Conservation (phyloP, 2,888 invertebrate species). For the Drosophila picticornis region DNA sequence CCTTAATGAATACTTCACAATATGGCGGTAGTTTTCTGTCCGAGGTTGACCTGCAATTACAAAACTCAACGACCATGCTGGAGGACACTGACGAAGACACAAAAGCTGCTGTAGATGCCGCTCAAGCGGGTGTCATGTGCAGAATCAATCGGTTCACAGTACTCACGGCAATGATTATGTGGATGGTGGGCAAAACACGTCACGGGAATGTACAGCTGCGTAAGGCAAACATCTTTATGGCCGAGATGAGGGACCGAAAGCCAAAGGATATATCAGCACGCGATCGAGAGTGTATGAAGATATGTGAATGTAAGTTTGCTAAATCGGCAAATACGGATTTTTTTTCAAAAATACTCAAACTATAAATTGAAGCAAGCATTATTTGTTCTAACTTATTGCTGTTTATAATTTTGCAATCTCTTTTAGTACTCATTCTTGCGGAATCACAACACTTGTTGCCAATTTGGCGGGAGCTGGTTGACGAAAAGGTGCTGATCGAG, state of each 20-base stretch:
- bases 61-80: background rate
- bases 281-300: constrained; percentile 74
- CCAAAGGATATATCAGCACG: constrained; percentile 57
- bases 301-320: constrained; percentile 82
- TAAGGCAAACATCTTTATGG: constrained; percentile 73
- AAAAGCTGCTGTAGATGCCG: constrained; percentile 18
- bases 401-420: background rate
- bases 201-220: constrained; percentile 70
- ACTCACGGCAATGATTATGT: constrained; percentile 82
- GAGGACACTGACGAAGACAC: constrained; percentile 9
- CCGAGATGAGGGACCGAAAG: constrained; percentile 65
- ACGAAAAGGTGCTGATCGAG: constrained; percentile 89
- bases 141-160: constrained; percentile 83
- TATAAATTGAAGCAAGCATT: background rate
- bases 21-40: constrained; percentile 23
- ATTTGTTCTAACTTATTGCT: background rate
- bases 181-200: constrained; percentile 81
- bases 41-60: constrained; percentile 12
- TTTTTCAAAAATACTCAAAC: background rate
- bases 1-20: background rate
- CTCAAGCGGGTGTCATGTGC: constrained; percentile 68
- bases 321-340: background rate
- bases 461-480: constrained; percentile 91
- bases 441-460: constrained; percentile 79
- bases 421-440: constrained; percentile 80